These are phyloP conservation scores for Cairina moschata DNA, from an alignment of 2,113 vertebrate species.

Conservation along the genomic window DNA sequence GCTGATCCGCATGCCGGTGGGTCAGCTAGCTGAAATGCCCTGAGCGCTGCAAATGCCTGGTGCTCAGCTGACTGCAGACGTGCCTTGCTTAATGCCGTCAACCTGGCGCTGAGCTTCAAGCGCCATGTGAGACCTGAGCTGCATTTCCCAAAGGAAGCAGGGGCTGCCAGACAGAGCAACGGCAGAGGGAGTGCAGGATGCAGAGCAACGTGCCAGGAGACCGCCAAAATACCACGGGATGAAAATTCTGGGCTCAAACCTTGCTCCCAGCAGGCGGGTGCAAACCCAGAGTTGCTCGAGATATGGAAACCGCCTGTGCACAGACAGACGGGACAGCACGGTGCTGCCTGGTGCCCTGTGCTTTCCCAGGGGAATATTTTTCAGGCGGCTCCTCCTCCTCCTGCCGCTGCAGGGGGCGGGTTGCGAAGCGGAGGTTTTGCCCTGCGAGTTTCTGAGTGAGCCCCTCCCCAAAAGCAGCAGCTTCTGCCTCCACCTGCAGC, in stretches of 20 bases:
- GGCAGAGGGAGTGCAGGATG: background rate
- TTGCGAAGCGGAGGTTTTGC: background rate
- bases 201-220: background rate
- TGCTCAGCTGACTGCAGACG: background rate
- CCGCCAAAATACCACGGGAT: background rate
- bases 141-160: background rate
- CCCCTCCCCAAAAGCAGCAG: background rate
- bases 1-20: background rate
- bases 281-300: background rate
- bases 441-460: background rate
- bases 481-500: background rate
- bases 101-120: no score
- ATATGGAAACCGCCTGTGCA: rapidly evolving
- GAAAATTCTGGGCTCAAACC: background rate
- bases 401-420: no score
- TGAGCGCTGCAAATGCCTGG: background rate
- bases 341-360: rapidly evolving
- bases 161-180: no score
- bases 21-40: rapidly evolving
- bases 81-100: background rate
- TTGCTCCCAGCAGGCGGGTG: background rate
- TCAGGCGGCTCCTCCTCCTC: background rate
- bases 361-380: background rate
- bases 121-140: background rate
- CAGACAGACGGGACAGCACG: rapidly evolving